Percentiles rank a stretch among this genome's conserved stretches.
phyloP scores from a whole-genome alignment of 2,797 vertebrate genomes.

The Etheostoma nigrum region DNA sequence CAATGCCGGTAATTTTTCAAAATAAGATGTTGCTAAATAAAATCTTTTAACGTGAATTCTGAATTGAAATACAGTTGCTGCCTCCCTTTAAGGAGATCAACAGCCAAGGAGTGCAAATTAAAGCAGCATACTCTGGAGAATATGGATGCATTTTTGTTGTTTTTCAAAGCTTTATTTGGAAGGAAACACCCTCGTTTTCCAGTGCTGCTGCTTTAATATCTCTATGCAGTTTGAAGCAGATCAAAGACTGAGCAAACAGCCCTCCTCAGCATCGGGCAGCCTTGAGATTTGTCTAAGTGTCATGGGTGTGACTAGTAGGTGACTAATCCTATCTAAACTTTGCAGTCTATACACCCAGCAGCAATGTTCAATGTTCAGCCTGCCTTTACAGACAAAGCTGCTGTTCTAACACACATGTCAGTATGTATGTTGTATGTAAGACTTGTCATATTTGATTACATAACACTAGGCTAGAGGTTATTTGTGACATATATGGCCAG shows the following conservation, averaged over 20 bases:
- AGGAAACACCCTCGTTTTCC: not conserved
- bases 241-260: constrained; percentile 23
- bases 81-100: not conserved
- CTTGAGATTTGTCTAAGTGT: constrained; percentile 62
- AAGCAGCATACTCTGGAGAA: not conserved
- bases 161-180: constrained; percentile 33
- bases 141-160: not conserved
- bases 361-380: constrained; percentile 36
- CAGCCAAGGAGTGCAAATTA: not conserved
- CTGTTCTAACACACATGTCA: not conserved
- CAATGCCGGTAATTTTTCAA: constrained; percentile 21
- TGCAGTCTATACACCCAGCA: constrained; percentile 65
- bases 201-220: constrained; percentile 6
- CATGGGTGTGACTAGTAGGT: constrained; percentile 75
- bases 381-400: constrained; percentile 26
- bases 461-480: not conserved
- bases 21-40: constrained; percentile 29
- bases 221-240: constrained; percentile 15
- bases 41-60: not conserved
- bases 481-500: not conserved
- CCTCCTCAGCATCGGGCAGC: constrained; percentile 43
- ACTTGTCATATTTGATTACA: not conserved
- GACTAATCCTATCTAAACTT: constrained; percentile 81
- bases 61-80: not conserved
- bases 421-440: constrained; percentile 1